Evolutionary conservation across 2,888 invertebrate genomes (phyloP).

Genomic region (Plemyria rubiginata): DNA sequence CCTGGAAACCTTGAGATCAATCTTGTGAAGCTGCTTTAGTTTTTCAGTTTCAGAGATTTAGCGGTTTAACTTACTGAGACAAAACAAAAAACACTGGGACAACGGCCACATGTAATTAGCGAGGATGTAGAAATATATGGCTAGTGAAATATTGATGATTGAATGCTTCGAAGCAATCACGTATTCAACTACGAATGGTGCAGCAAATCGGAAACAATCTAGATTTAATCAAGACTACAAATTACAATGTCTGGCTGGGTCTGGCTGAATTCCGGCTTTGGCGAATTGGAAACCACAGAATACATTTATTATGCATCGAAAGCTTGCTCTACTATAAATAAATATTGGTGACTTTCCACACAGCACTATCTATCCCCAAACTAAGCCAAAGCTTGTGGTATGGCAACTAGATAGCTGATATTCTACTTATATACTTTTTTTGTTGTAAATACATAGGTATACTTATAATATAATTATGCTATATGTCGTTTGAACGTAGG

Average conservation of each 20-base stretch:
- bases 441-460: no score
- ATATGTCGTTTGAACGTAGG: no score
- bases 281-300: constrained; percentile 27
- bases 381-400: no score
- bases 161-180: constrained; percentile 4
- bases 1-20: no score
- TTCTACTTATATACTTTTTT: no score
- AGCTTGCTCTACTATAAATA: background rate
- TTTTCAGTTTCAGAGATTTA: background rate
- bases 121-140: background rate
- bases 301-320: constrained; percentile 18
- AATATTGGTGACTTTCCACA: no score
- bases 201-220: constrained; percentile 19
- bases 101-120: background rate
- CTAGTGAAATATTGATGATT: constrained; percentile 5
- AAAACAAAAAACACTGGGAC: background rate
- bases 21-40: no score
- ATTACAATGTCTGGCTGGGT: constrained; percentile 15
- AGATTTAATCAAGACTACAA: constrained; percentile 24
- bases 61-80: background rate
- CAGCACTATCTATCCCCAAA: no score
- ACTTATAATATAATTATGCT: no score
- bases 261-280: constrained; percentile 17
- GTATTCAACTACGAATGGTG: constrained; percentile 5
- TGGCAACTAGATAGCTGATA: no score